phyloP scores from a whole-genome alignment of 2,113 vertebrate genomes.

The Podiceps cristatus region DNA sequence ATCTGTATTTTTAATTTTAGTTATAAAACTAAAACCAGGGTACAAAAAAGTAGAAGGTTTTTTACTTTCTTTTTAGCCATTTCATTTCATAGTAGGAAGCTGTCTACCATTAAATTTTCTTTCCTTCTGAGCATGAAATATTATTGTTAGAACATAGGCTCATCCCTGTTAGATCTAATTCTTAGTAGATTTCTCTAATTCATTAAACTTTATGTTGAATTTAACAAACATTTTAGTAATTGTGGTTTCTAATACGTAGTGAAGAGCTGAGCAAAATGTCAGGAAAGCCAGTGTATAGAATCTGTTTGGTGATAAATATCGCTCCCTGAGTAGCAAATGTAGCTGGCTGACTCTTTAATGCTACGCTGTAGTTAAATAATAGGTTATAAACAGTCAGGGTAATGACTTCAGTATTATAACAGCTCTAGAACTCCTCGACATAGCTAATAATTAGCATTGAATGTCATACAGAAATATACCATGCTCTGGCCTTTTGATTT shows the following conservation, averaged over 20 bases:
- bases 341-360: constrained; percentile 6
- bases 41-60: neutral
- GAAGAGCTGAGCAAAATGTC: constrained; percentile 10
- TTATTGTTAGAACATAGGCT: neutral
- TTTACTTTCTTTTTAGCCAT: neutral
- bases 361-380: constrained; percentile 43
- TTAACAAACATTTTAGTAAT: constrained; percentile 50
- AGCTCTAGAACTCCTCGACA: constrained; percentile 23
- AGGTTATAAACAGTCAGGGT: constrained; percentile 59
- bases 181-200: neutral
- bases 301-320: constrained; percentile 41
- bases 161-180: neutral
- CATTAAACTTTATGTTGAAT: constrained; percentile 56
- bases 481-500: constrained; percentile 44
- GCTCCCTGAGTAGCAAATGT: neutral
- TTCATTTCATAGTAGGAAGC: neutral
- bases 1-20: neutral
- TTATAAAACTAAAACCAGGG: neutral
- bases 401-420: constrained; percentile 69
- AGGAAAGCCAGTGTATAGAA: neutral
- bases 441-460: constrained; percentile 73
- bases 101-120: neutral
- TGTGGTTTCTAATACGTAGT: constrained; percentile 1
- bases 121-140: neutral
- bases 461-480: constrained; percentile 71